A percentile compares a stretch with the other conserved stretches of the same genome.
These are phyloP conservation scores for Metallyticus violacea DNA, from an alignment of 2,888 invertebrate genomes.

Conservation along the genomic window DNA sequence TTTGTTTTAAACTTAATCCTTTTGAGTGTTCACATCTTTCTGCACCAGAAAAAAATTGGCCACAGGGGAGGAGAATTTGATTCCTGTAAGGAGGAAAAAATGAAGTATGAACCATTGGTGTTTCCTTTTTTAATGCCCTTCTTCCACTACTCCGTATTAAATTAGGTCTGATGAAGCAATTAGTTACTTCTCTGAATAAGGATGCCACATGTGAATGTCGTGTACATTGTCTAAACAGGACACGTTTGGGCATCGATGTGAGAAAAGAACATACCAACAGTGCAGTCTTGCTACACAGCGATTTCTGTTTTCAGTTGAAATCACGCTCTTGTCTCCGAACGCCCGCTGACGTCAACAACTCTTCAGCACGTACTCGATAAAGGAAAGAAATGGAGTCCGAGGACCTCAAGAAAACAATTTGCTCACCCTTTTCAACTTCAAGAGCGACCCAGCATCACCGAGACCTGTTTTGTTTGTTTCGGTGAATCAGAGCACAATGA, in stretches of 20 bases:
- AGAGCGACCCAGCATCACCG: background rate
- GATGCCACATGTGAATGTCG: background rate
- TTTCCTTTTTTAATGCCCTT: too few species aligned
- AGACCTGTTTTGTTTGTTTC: background rate
- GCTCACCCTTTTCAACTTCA: background rate
- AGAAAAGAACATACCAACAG: background rate
- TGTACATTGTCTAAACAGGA: too few species aligned
- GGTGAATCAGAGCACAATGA: background rate
- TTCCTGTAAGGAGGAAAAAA: too few species aligned
- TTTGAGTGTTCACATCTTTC: too few species aligned
- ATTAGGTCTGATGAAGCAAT: too few species aligned
- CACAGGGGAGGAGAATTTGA: too few species aligned
- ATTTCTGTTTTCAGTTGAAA: background rate
- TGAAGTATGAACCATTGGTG: too few species aligned
- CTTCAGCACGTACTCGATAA: background rate
- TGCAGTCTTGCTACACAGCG: background rate
- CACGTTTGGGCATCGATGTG: background rate
- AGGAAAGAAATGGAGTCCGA: background rate
- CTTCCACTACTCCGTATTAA: too few species aligned
- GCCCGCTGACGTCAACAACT: background rate
- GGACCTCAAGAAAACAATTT: background rate
- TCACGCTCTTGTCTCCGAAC: background rate
- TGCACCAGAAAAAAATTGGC: too few species aligned
- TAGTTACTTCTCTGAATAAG: too few species aligned
- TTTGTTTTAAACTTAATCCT: too few species aligned